Evolutionary conservation across 2,113 vertebrate genomes (phyloP).

Genomic region (Rhinogobius similis): DNA sequence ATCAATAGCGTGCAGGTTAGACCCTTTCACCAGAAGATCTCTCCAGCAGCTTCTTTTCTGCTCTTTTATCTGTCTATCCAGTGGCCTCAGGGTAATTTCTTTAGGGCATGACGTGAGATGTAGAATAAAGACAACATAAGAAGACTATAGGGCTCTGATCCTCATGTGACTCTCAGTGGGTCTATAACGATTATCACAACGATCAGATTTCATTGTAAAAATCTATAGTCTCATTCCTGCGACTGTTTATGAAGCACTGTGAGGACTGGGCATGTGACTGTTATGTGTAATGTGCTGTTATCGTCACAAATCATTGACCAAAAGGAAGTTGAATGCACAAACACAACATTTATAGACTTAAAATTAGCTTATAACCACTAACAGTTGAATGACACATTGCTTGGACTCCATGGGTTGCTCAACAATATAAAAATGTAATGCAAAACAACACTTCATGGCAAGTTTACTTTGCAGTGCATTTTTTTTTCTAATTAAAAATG

Average conservation of each 20-base stretch:
- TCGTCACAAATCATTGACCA: background rate
- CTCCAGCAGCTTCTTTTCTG: conserved; percentile 4
- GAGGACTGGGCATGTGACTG: background rate
- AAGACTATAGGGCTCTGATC: conserved; percentile 35
- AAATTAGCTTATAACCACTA: background rate
- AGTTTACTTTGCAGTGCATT: background rate
- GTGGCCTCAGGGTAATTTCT: conserved; percentile 25
- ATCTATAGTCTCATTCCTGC: conserved; percentile 34
- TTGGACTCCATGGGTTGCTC: too few relatives aligned
- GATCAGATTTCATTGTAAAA: conserved; percentile 58
- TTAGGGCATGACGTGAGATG: conserved; percentile 35
- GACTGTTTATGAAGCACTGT: conserved; percentile 3
- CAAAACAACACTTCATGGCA: too few relatives aligned
- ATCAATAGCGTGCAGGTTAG: conserved; percentile 51
- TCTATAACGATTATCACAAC: conserved; percentile 43
- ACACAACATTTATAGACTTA: background rate
- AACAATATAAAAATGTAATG: too few relatives aligned
- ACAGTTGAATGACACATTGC: too few relatives aligned
- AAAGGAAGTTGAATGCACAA: background rate
- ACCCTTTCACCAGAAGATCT: conserved; percentile 25
- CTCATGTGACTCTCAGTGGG: conserved; percentile 40
- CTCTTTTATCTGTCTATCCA: conserved; percentile 17
- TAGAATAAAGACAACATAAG: conserved; percentile 41
- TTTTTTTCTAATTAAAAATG: background rate
- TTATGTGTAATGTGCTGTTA: background rate